Percentiles rank a stretch among this genome's conserved stretches.
phyloP scores from a whole-genome alignment of 2,888 invertebrate genomes.

The Agonopterix alstromeriana region DNA sequence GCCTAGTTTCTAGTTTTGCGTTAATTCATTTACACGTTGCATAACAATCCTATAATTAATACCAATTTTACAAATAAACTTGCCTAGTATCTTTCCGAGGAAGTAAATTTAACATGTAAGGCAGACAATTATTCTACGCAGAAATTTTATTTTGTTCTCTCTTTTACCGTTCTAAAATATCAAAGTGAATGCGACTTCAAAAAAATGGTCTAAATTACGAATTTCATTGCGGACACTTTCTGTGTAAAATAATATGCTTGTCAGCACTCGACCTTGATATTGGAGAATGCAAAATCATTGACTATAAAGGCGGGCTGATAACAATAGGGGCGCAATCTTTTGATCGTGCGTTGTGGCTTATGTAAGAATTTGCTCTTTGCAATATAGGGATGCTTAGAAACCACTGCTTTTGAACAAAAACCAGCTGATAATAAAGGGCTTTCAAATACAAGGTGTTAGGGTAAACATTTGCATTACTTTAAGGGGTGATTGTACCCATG shows the following conservation, averaged over 20 bases:
- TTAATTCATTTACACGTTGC: too few species aligned
- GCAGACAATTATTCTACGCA: neutral
- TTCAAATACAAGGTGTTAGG: too few species aligned
- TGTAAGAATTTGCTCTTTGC: constrained; percentile 20
- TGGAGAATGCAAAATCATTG: constrained; percentile 10
- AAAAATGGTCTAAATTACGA: neutral
- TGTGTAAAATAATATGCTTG: constrained; percentile 28
- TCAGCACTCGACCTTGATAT: constrained; percentile 15
- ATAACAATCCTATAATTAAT: too few species aligned
- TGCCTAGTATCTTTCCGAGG: too few species aligned
- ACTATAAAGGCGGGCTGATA: constrained; percentile 10
- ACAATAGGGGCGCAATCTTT: constrained; percentile 23
- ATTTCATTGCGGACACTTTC: constrained; percentile 11
- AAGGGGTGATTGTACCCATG: too few species aligned
- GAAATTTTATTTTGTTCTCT: neutral
- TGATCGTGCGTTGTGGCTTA: constrained; percentile 21
- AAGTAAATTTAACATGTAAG: too few species aligned
- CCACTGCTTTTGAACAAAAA: too few species aligned
- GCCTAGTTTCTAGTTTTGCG: too few species aligned
- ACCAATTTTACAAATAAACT: too few species aligned
- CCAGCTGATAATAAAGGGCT: too few species aligned
- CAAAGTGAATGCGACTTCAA: neutral
- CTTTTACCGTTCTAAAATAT: neutral
- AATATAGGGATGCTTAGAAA: too few species aligned
- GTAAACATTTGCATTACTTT: too few species aligned